Base-by-base conservation (phyloP, 2,113 vertebrate genomes). In the Uria lomvia region DNA sequence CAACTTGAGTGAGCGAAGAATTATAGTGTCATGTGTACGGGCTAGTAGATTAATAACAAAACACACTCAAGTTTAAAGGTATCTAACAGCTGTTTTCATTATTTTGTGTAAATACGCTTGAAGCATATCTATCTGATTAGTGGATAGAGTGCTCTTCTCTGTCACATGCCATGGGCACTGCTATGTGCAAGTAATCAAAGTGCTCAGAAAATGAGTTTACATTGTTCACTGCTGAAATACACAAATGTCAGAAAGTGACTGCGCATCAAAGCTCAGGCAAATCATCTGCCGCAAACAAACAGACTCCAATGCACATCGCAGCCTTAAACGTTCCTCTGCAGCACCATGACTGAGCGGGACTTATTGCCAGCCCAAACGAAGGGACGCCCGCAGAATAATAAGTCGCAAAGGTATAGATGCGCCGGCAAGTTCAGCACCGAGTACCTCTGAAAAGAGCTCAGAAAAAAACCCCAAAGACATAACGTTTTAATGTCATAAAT, bases 71-170 rank as follows among this genome's bases (percentile, higher is more conserved):
- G 98, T 98, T 98, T 98, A 98, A 99, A 99, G 98, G 98, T 99
- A 98, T 98, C 98, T 98, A 98, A 98, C 99, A 99, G 99, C 98
- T 99, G 98, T 98, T 99, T 98, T 98, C 98, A 98, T 98, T 98
- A 98, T 98, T 98, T 98, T 98, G 98, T 98, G 98, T 98, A 98
- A 98, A 98, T 98, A 98, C 93, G 97, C 98, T 98, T 98, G 97
- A 98, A 98, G 98, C 98, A 98, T 97, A 98, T 98, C 98, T 98
- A 98, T 98, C 98, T 99, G 98, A 99, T 99, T 98, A 98, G 98
- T 98, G 98, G 98, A 97, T 95, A 97, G 97, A 98, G 95, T 97
- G 97, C 97, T 98, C 98, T 98, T 98, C 98, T 97, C 97, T 98
- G 98, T 98, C 98, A 98, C 98, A 98, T 98, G 98, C 98, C 98